phyloP scores from a whole-genome alignment of 2,797 vertebrate species.

The Podargus strigoides region DNA sequence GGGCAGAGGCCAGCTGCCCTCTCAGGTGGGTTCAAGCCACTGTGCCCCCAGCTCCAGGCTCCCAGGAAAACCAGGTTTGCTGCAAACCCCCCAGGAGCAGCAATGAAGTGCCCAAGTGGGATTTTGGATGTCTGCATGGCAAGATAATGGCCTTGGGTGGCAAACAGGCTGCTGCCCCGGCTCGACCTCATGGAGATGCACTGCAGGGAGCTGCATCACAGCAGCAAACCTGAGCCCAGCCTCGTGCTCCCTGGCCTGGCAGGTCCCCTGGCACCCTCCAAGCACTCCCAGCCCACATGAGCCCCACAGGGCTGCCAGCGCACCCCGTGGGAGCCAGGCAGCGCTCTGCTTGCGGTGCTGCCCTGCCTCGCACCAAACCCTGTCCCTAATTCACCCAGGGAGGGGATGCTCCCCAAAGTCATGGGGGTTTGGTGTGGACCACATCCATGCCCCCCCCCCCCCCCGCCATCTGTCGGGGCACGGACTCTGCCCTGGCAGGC shows the following conservation, averaged over 20 bases:
- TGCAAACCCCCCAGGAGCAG: neutral
- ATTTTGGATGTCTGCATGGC: neutral
- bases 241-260: neutral
- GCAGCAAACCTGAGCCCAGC: neutral
- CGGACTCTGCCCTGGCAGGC: neutral
- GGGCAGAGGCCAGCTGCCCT: neutral
- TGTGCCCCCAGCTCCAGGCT: neutral
- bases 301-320: rapidly evolving
- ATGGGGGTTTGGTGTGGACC: neutral
- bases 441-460: neutral
- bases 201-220: neutral
- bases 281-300: neutral
- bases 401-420: neutral
- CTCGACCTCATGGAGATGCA: neutral
- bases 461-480: rapidly evolving
- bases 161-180: neutral
- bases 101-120: neutral
- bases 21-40: neutral
- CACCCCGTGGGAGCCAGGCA: neutral
- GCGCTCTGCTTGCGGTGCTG: neutral
- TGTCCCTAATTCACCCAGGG: neutral
- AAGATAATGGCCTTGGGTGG: rapidly evolving
- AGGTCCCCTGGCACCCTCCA: rapidly evolving
- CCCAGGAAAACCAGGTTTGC: neutral
- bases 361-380: neutral